These are phyloP conservation scores for Pimephales promelas DNA, from an alignment of 2,113 vertebrate genomes.

Conservation along the genomic window DNA sequence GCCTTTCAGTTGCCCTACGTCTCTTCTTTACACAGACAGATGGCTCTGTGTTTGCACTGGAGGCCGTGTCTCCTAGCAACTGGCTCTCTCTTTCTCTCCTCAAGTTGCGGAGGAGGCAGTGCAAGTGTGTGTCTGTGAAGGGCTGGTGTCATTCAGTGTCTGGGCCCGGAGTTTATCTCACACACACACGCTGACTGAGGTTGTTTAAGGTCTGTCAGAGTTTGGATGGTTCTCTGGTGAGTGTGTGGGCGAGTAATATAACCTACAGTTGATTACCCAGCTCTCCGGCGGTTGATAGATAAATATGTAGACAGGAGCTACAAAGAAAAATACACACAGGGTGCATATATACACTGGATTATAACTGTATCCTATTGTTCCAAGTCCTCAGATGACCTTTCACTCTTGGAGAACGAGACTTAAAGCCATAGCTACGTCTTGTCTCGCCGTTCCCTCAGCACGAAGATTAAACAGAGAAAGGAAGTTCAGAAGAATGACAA, in stretches of 20 bases:
- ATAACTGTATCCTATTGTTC: neutral
- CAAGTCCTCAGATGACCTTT: neutral
- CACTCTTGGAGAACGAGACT: neutral
- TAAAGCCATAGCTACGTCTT: neutral
- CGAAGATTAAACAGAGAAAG: neutral
- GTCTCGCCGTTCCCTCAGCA: neutral
- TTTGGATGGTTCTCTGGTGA: neutral
- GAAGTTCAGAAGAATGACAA: neutral
- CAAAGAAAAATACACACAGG: neutral
- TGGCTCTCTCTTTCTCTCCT: slow-evolving; percentile 56
- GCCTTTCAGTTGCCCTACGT: slow-evolving; percentile 27
- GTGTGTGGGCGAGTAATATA: slow-evolving; percentile 35
- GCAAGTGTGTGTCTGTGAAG: slow-evolving; percentile 41
- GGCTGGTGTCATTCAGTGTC: slow-evolving; percentile 66
- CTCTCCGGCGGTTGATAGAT: slow-evolving; percentile 23
- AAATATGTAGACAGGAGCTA: neutral
- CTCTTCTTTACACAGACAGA: slow-evolving; percentile 68
- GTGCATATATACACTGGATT: neutral
- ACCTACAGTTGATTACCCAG: neutral
- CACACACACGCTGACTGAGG: slow-evolving; percentile 33
- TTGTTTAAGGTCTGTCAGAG: slow-evolving; percentile 37
- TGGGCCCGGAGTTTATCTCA: slow-evolving; percentile 51
- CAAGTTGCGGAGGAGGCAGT: slow-evolving; percentile 60
- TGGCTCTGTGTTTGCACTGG: slow-evolving; percentile 75
- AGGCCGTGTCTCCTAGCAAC: slow-evolving; percentile 77